Percentiles rank a stretch among this genome's conserved stretches.
Conservation (phyloP, 2,888 invertebrate genomes). For the Perizoma affinitatum region DNA sequence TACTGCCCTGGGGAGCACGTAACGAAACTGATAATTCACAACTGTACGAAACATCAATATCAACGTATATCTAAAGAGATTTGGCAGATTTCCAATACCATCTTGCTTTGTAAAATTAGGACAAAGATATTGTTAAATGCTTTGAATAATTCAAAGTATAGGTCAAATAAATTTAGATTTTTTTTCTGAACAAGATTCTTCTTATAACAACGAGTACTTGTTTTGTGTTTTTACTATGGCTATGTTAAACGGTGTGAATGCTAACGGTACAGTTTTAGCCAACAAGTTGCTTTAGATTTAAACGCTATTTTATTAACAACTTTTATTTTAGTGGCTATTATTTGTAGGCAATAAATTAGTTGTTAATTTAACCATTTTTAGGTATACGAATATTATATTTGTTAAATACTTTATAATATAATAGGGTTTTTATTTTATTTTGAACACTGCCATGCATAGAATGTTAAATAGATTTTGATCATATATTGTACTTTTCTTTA, state of each 20-base stretch:
- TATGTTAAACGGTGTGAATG: conserved; percentile 9
- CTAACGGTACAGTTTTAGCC: conserved; percentile 9
- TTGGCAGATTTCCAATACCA: background rate
- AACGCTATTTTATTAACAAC: conserved; percentile 11
- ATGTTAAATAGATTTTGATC: conserved; percentile 20
- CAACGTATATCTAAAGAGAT: background rate
- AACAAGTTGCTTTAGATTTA: conserved; percentile 20
- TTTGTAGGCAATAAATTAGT: conserved; percentile 15
- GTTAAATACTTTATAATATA: conserved; percentile 7
- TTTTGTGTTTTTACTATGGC: conserved; percentile 5
- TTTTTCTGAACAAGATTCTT: background rate
- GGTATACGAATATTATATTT: conserved; percentile 5
- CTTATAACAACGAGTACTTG: conserved; percentile 2
- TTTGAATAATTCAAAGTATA: conserved; percentile 8
- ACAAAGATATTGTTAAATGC: conserved; percentile 6
- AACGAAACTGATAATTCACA: background rate
- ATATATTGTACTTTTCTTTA: conserved; percentile 22
- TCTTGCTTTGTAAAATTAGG: background rate
- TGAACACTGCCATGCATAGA: conserved; percentile 39
- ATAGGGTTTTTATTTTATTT: conserved; percentile 18
- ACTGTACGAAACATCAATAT: background rate
- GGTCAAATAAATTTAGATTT: background rate
- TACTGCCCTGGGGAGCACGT: conserved; percentile 8
- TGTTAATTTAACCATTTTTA: conserved; percentile 15
- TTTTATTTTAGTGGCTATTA: conserved; percentile 23